Evolutionary conservation across 2,888 invertebrate species (phyloP).

Genomic region (Spodoptera picta): DNA sequence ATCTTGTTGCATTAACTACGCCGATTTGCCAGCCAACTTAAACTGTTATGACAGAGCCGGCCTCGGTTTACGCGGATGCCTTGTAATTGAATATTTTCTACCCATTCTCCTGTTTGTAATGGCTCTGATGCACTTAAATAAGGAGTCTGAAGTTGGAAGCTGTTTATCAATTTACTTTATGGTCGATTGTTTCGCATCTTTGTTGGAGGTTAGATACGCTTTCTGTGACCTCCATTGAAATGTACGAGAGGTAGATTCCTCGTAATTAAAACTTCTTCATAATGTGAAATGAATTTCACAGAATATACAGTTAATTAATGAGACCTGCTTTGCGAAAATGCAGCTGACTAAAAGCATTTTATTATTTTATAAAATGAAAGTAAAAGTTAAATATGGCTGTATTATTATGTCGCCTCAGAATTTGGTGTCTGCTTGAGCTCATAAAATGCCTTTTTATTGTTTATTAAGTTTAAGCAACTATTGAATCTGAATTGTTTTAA

Average conservation of each 20-base stretch:
- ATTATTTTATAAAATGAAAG: constrained; percentile 32
- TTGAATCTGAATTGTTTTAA: constrained; percentile 12
- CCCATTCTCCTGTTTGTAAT: constrained; percentile 12
- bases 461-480: constrained; percentile 5
- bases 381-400: constrained; percentile 13
- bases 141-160: constrained; percentile 25
- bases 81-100: constrained; percentile 51
- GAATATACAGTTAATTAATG: neutral
- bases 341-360: constrained; percentile 13
- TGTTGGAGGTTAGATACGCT: constrained; percentile 48
- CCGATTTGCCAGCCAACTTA: constrained; percentile 51
- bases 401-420: constrained; percentile 11
- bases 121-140: constrained; percentile 29
- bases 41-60: constrained; percentile 42
- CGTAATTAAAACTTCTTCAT: neutral
- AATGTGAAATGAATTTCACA: constrained; percentile 1
- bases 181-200: constrained; percentile 46
- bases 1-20: constrained; percentile 57
- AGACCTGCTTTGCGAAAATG: constrained; percentile 4
- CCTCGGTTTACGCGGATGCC: constrained; percentile 36
- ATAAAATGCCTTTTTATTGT: constrained; percentile 17
- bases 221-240: constrained; percentile 65
- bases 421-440: constrained; percentile 12
- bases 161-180: constrained; percentile 44
- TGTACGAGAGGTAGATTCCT: constrained; percentile 12